Conservation (phyloP, 2,888 invertebrate genomes). For the Dorcus hopei region DNA sequence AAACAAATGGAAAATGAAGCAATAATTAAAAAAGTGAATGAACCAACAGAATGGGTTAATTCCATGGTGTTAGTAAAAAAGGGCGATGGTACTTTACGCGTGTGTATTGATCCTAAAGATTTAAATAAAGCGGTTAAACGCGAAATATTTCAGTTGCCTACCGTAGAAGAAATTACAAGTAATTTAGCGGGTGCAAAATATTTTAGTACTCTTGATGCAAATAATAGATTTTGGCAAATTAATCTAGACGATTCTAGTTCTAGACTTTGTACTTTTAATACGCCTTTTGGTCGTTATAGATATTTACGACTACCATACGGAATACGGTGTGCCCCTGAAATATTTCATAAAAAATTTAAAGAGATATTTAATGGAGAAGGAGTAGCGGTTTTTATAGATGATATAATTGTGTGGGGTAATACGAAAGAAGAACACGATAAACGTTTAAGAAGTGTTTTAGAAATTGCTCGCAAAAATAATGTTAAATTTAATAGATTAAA, state of each 20-base stretch:
- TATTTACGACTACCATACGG: too few species aligned
- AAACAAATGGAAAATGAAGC: background rate
- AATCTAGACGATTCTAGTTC: background rate
- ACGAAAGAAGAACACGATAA: constrained; percentile 27
- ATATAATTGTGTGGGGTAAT: constrained; percentile 29
- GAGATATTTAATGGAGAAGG: background rate
- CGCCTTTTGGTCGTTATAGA: background rate
- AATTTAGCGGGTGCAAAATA: background rate
- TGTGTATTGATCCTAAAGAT: background rate
- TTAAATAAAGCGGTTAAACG: background rate
- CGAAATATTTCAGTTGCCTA: background rate
- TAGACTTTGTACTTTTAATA: background rate
- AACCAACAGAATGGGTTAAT: background rate
- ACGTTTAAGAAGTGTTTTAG: constrained; percentile 13
- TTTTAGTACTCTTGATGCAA: background rate
- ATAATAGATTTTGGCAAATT: background rate
- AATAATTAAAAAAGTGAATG: background rate
- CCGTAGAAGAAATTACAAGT: background rate
- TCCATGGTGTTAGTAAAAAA: background rate
- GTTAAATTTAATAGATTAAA: too few species aligned
- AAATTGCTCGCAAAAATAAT: too few species aligned
- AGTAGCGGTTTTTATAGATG: constrained; percentile 28
- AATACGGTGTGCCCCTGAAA: too few species aligned
- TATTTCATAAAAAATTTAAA: too few species aligned
- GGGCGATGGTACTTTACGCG: background rate